Conservation (phyloP, 2,797 vertebrate genomes). For the Enteromius treurensis region DNA sequence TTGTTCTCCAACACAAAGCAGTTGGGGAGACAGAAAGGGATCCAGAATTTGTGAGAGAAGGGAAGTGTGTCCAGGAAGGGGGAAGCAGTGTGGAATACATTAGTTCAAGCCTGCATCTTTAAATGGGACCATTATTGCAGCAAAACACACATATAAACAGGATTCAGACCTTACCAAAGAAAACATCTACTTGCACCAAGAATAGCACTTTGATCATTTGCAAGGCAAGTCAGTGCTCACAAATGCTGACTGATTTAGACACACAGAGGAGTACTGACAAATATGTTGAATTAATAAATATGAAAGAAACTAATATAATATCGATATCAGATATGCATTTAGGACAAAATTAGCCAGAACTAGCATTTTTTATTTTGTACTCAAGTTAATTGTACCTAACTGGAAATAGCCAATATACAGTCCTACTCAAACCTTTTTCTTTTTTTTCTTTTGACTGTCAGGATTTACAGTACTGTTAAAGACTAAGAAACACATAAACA, state of each 20-base stretch:
- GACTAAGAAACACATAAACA: background rate
- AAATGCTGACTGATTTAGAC: background rate
- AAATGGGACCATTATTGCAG: slow-evolving; percentile 26
- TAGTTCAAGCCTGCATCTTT: slow-evolving; percentile 18
- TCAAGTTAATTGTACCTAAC: background rate
- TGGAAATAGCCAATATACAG: background rate
- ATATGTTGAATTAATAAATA: background rate
- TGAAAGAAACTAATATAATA: background rate
- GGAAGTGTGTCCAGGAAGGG: slow-evolving; percentile 39
- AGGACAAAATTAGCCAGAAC: background rate
- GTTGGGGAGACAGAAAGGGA: background rate
- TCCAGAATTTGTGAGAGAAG: slow-evolving; percentile 24
- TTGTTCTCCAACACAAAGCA: slow-evolving; percentile 51
- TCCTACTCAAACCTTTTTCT: background rate
- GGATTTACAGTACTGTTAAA: background rate
- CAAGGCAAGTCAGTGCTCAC: background rate
- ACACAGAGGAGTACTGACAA: background rate
- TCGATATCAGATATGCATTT: background rate
- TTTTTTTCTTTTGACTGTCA: background rate
- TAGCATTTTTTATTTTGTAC: background rate
- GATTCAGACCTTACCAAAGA: background rate
- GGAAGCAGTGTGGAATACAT: slow-evolving; percentile 35
- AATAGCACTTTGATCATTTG: background rate
- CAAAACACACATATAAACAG: background rate
- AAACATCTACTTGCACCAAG: slow-evolving; percentile 20